Conservation (phyloP, 2,888 invertebrate genomes). For the Unio pictorum region DNA sequence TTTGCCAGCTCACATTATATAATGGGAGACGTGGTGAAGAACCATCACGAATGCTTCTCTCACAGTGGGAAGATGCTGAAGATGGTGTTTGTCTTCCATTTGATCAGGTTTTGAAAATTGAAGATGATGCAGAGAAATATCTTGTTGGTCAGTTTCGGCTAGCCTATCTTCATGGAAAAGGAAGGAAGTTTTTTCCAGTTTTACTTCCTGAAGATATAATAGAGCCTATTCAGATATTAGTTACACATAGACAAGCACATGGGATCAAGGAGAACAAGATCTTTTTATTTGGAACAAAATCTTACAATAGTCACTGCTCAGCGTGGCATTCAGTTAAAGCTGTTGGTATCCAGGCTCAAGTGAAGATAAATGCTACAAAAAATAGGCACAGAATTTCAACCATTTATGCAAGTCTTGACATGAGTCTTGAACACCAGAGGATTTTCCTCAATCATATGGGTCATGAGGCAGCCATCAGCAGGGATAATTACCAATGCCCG, state of each 20-base stretch:
- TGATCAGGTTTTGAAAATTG: constrained; percentile 12
- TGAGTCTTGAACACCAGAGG: constrained; percentile 5
- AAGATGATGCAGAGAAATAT: constrained; percentile 30
- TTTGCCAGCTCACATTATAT: constrained; percentile 22
- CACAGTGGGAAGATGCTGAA: constrained; percentile 11
- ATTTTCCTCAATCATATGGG: constrained; percentile 15
- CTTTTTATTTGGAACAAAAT: constrained; percentile 31
- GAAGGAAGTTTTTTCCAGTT: no score
- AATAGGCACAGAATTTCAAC: constrained; percentile 21
- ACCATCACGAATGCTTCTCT: constrained; percentile 11
- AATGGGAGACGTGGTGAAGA: constrained; percentile 33
- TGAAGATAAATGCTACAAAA: constrained; percentile 19
- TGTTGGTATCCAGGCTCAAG: constrained; percentile 17
- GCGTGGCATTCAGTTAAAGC: constrained; percentile 29
- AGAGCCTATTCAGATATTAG: constrained; percentile 13
- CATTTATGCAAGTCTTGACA: constrained; percentile 15
- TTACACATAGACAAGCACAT: constrained; percentile 13
- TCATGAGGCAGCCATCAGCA: constrained; percentile 15
- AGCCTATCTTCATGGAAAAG: constrained; percentile 27
- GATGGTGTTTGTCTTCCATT: constrained; percentile 16
- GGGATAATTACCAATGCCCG: constrained; percentile 21
- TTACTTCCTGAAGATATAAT: constrained; percentile 29
- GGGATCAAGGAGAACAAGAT: constrained; percentile 16
- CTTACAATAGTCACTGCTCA: constrained; percentile 15
- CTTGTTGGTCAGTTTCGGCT: constrained; percentile 22